Evolutionary conservation across 1,140 invertebrate genomes (phyloP), one percentile per base, ranked within the genome.

Genomic region (Magallana ariakensis): DNA sequence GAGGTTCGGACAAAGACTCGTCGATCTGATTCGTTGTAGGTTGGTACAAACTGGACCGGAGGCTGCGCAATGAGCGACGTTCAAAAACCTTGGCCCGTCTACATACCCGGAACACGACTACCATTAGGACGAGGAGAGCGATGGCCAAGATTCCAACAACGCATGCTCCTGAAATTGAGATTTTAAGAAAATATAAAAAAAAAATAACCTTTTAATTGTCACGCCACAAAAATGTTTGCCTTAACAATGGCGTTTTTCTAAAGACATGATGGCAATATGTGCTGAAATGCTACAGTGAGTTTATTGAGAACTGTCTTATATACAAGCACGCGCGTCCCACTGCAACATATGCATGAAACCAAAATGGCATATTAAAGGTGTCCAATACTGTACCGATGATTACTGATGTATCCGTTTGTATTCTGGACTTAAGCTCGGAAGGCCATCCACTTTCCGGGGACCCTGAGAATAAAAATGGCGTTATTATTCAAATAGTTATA

Each of bases 71-170:
- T 75, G 16, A 2, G 2, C 33, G 60, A 53, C 13, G 13, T 53
- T 53, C 55, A 1, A 53, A 6, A 58, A 46, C 10, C 0, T 13
- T 9, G 46, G 46, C 80, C 15, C 56, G 53, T 62, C 62, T 70
- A 75, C 84, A 85, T 11, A 75, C 6, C 15, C 53, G 33, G 33
- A 85, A 19, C 4, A 85, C n/a, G 16, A 85, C 56, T 5, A 54
- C 60, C 7, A 57, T 22, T 6, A 85, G n/a, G 19, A 85, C 66
- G n/a, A 85, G 53, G 19, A 85, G 46, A 10, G 55, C 46, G 3
- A 85, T 85, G 0, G 84, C 84, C 26, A 85, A 9, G 13, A 70
- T 62, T 26, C 83, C 57, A 62, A 84, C 57, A 62, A 84, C 58
- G 33, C 22, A 10, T 15, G 56, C 83, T 15, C 83, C 83, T 84